phyloP scores from a whole-genome alignment of 2,797 vertebrate genomes.

The Denticeps clupeoides region DNA sequence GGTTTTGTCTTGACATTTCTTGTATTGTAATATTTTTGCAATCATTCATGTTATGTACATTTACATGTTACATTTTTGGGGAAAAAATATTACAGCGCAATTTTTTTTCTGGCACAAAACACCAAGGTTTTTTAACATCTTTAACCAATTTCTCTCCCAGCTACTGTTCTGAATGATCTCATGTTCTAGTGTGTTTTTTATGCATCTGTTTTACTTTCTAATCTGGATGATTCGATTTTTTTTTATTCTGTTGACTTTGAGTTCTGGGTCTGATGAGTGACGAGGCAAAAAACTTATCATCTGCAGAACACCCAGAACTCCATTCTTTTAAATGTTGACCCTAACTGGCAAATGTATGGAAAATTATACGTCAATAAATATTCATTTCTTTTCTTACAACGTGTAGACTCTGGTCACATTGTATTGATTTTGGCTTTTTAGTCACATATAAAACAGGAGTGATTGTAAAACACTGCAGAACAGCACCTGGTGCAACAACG shows the following conservation, averaged over 20 bases:
- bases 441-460: too few species aligned
- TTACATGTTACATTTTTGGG: constrained; percentile 38
- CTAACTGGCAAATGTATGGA: constrained; percentile 62
- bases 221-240: constrained; percentile 33
- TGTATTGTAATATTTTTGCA: constrained; percentile 47
- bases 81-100: constrained; percentile 13
- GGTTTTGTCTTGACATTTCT: constrained; percentile 32
- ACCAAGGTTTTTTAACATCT: not conserved
- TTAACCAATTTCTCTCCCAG: not conserved
- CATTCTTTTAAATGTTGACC: constrained; percentile 51
- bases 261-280: not conserved
- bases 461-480: too few species aligned
- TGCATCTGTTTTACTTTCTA: constrained; percentile 45
- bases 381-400: constrained; percentile 55
- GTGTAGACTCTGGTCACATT: too few species aligned
- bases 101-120: constrained; percentile 32
- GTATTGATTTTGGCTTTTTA: too few species aligned
- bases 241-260: constrained; percentile 33
- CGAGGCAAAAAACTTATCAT: constrained; percentile 3
- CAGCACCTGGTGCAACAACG: too few species aligned
- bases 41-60: constrained; percentile 37
- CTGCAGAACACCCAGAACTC: constrained; percentile 39
- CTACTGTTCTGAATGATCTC: constrained; percentile 1
- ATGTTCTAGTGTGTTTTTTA: constrained; percentile 24
- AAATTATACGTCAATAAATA: constrained; percentile 58